Percentiles rank a stretch among this genome's conserved stretches.
These are phyloP conservation scores for Metallyticus violacea DNA, from an alignment of 2,888 invertebrate species.

Conservation along the genomic window DNA sequence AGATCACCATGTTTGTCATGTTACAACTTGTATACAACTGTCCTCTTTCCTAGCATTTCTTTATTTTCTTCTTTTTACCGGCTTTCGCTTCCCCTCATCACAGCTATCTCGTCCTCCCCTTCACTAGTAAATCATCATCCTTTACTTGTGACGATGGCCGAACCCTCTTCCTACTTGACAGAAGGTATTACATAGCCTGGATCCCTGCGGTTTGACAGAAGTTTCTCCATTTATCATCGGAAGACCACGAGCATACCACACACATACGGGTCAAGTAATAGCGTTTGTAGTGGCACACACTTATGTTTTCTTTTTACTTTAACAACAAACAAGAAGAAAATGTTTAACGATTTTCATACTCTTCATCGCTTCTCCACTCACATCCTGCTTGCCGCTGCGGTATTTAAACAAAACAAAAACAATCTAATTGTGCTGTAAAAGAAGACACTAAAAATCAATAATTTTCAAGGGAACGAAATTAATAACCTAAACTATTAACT, in stretches of 20 bases:
- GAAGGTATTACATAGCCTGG: slow-evolving; percentile 24
- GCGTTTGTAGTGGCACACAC: not conserved
- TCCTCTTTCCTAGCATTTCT: not conserved
- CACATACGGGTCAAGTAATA: not conserved
- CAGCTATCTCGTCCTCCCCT: not conserved
- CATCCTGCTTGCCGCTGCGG: too few relatives aligned
- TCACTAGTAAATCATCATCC: not conserved
- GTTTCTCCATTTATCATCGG: slow-evolving; percentile 25
- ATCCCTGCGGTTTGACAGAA: slow-evolving; percentile 25
- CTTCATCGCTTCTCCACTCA: not conserved
- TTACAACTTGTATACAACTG: not conserved
- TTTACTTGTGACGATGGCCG: not conserved
- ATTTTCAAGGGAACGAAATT: not conserved
- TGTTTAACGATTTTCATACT: not conserved
- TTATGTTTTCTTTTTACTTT: not conserved
- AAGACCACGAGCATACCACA: slow-evolving; percentile 11
- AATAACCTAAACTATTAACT: too few relatives aligned
- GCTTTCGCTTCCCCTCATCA: too few relatives aligned
- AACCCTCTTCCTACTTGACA: slow-evolving; percentile 13
- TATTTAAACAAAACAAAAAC: not conserved
- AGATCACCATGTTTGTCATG: not conserved
- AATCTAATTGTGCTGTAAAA: not conserved
- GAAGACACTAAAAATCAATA: not conserved
- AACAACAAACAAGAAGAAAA: not conserved
- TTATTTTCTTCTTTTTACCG: not conserved